Conservation (phyloP, 2,888 invertebrate genomes). For the Congeria kusceri region DNA sequence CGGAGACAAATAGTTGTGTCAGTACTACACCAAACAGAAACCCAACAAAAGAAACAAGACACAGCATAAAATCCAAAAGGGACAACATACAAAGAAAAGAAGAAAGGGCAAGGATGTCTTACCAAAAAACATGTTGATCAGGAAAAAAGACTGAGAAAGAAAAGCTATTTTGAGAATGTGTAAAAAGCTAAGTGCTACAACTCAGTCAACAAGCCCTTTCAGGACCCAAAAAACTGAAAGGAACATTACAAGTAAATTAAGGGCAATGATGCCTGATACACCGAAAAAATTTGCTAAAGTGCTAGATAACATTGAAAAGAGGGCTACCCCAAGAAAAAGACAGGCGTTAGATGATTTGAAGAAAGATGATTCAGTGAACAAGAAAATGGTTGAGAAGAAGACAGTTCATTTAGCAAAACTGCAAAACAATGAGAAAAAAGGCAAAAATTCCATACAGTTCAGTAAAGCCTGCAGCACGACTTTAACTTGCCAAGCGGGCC, state of each 20-base stretch:
- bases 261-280: constrained; percentile 32
- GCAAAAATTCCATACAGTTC: background rate
- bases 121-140: constrained; percentile 44
- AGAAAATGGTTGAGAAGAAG: too few species aligned
- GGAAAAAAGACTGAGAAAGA: constrained; percentile 55
- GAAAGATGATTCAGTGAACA: too few species aligned
- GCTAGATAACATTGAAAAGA: too few species aligned
- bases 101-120: constrained; percentile 27
- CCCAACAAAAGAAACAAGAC: constrained; percentile 23
- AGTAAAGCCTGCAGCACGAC: background rate
- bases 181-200: too few species aligned
- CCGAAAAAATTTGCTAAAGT: constrained; percentile 13
- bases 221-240: constrained; percentile 21
- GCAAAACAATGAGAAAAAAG: too few species aligned
- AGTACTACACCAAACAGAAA: constrained; percentile 18
- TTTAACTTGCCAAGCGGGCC: background rate
- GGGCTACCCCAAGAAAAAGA: too few species aligned
- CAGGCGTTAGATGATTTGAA: too few species aligned
- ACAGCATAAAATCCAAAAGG: constrained; percentile 32
- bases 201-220: background rate
- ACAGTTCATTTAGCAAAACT: too few species aligned
- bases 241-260: constrained; percentile 33
- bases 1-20: too few species aligned
- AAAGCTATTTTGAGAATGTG: constrained; percentile 24
- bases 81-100: constrained; percentile 36